Conservation (phyloP, 2,113 vertebrate species). For the Nematolebias whitei region DNA sequence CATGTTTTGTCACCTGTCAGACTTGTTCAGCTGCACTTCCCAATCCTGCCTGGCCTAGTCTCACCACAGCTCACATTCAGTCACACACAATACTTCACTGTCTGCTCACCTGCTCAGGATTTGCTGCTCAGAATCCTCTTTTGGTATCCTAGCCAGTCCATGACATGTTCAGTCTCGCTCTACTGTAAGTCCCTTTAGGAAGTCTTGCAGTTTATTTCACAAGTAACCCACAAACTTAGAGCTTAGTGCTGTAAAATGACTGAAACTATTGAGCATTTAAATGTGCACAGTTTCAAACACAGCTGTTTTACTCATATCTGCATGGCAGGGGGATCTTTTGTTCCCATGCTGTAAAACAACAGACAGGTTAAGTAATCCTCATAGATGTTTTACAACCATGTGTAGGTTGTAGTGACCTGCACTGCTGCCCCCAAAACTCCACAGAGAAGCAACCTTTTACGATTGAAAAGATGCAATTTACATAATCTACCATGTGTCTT, state of each 20-base stretch:
- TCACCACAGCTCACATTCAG: not conserved
- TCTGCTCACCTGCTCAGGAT: constrained; percentile 1
- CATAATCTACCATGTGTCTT: no score
- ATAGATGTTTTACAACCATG: no score
- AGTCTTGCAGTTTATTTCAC: not conserved
- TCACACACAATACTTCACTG: not conserved
- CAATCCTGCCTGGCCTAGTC: not conserved
- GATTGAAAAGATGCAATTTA: no score
- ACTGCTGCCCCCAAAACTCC: no score
- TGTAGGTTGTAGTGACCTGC: no score
- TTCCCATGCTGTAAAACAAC: not conserved
- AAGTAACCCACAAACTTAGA: not conserved
- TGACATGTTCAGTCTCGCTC: not conserved
- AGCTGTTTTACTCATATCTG: not conserved
- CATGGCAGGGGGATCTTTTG: not conserved
- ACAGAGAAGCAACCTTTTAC: no score
- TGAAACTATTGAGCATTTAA: not conserved
- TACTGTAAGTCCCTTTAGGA: not conserved
- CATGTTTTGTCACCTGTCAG: constrained; percentile 1
- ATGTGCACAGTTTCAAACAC: not conserved
- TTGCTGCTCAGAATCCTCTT: not conserved
- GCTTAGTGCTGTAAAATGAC: not conserved
- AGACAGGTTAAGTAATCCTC: not conserved
- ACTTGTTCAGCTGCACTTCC: constrained; percentile 2
- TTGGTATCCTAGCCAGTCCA: not conserved